Conservation (phyloP, 2,113 vertebrate species). For the Phalacrocorax aristotelis region DNA sequence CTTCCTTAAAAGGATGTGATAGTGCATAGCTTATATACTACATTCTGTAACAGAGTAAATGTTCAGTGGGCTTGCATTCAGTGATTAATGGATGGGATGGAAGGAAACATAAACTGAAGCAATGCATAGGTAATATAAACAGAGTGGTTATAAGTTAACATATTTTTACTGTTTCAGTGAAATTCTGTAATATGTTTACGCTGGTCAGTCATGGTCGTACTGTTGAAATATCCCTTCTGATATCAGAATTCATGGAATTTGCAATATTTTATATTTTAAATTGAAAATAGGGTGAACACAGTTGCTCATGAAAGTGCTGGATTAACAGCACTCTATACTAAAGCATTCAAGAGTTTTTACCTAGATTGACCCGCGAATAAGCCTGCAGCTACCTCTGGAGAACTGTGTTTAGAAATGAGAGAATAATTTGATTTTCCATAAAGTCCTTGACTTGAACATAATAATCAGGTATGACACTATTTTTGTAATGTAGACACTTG, state of each 20-base stretch:
- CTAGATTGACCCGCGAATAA: not conserved
- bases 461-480: not conserved
- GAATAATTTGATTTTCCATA: not conserved
- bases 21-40: slow-evolving; percentile 20
- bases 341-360: not conserved
- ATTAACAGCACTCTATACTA: not conserved
- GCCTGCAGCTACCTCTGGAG: not conserved
- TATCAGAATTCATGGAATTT: not conserved
- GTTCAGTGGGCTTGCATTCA: not conserved
- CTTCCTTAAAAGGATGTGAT: slow-evolving; percentile 38
- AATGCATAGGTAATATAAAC: not conserved
- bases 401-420: not conserved
- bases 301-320: not conserved
- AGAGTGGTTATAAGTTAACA: not conserved
- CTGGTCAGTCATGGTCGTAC: not conserved
- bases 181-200: not conserved
- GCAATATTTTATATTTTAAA: not conserved
- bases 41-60: not conserved
- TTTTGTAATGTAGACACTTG: not conserved
- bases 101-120: not conserved
- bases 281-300: not conserved
- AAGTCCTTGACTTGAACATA: not conserved
- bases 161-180: not conserved
- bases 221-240: not conserved
- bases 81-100: not conserved